Evolutionary conservation across 2,797 vertebrate species (phyloP), one percentile per base, ranked within the genome.

Genomic region (Malacoctenus gilli): DNA sequence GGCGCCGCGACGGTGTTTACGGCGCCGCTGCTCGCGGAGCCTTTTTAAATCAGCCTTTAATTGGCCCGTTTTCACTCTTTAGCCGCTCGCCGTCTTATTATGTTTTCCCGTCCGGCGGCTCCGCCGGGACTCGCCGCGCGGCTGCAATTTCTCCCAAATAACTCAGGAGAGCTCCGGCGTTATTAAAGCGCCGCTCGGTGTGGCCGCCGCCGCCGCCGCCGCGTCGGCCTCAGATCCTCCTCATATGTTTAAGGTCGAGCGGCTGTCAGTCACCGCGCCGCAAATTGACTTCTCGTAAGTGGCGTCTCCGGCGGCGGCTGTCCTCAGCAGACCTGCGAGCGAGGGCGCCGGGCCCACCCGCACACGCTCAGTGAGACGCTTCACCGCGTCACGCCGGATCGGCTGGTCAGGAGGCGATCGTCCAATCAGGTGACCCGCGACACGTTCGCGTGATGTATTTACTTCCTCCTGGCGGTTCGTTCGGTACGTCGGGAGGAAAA

Each of bases 21-120:
- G 41, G 48, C 66, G 40, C 52, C 25, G 43, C 35, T 56, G 57
- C 35, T 42, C 50, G 20, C 57, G 44, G 28, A 40, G 16, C 52
- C 22, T 66, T 59, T 66, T 59, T 28, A 51, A 72, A 63, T 64
- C 47, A 40, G 21, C 56, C 50, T 53, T 74, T 64, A 74, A 68
- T 70, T 58, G 57, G 56, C 37, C 22, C 31, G 36, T 49, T 68
- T 46, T 34, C 22, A 22, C 11, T 56, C 38, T 62, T 65, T 38
- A 48, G 36, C 43, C 11, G 15, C 57, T 67, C 42, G 42, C 32
- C 50, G 37, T 22, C 41, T 59, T 65, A 34, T 68, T 42, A 3
- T n/a, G 14, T 34, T 15, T 12, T 16, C 20, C 16, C 7, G 23
- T 12, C 34, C 32, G 0, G 21, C 59, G 13, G 31, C 49, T 32